Conservation (phyloP, 2,797 vertebrate species). For the Dallia pectoralis region DNA sequence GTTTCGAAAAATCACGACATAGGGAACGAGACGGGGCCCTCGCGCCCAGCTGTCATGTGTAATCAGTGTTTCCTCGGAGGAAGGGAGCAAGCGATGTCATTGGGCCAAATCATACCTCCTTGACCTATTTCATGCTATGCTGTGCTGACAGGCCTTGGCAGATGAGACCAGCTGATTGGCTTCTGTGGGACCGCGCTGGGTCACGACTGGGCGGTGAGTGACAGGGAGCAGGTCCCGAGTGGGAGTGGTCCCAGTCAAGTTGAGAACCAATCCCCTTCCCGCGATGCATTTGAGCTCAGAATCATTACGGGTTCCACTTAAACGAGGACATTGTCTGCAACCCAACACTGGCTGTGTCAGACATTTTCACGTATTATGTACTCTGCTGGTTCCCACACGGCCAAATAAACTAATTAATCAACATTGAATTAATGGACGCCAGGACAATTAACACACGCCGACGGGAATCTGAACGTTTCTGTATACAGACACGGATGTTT, state of each 20-base stretch:
- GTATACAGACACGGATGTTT: conserved; percentile 18
- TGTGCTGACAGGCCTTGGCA: conserved; percentile 17
- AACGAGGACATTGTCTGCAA: conserved; percentile 61
- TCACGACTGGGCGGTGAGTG: conserved; percentile 43
- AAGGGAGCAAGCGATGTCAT: too few species aligned
- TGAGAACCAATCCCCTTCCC: conserved; percentile 50
- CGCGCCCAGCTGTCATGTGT: too few species aligned
- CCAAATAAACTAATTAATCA: conserved; percentile 53
- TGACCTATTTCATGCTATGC: conserved; percentile 65
- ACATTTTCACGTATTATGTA: conserved; percentile 40
- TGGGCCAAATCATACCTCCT: too few species aligned
- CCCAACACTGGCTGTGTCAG: conserved; percentile 46
- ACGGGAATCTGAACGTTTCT: conserved; percentile 9
- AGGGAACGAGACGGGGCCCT: too few species aligned
- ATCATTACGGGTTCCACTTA: conserved; percentile 49
- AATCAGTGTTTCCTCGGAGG: too few species aligned
- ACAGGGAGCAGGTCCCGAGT: conserved; percentile 47
- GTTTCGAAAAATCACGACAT: too few species aligned
- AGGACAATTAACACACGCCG: conserved; percentile 27
- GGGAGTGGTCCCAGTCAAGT: conserved; percentile 49
- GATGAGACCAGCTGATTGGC: conserved; percentile 30
- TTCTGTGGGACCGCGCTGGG: conserved; percentile 28
- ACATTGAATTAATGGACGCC: conserved; percentile 31
- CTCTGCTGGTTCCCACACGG: conserved; percentile 37
- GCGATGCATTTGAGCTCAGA: conserved; percentile 45